Conservation (phyloP, 2,888 invertebrate genomes). For the Junonia oenone region DNA sequence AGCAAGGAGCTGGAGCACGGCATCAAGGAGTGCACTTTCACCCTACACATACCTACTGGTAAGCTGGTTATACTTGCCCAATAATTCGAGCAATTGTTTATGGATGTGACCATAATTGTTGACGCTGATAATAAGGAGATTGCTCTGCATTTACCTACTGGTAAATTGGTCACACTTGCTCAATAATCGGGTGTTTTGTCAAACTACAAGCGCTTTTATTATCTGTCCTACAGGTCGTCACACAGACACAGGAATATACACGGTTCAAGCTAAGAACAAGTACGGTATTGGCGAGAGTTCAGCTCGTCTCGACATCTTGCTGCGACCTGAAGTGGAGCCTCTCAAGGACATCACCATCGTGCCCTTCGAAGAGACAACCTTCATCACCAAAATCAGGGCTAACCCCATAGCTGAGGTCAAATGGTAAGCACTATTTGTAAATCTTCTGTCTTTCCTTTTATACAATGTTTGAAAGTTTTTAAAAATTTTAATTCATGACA, state of each 20-base stretch:
- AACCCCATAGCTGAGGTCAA: conserved; percentile 93
- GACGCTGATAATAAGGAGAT: too few relatives aligned
- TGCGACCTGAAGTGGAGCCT: conserved; percentile 88
- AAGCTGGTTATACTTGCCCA: too few relatives aligned
- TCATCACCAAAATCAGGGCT: conserved; percentile 90
- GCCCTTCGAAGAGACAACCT: conserved; percentile 88
- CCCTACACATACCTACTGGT: conserved; percentile 87
- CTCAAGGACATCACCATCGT: conserved; percentile 85
- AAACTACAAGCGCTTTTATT: too few relatives aligned
- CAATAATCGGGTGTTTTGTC: background rate
- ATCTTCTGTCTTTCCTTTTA: background rate
- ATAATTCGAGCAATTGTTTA: too few relatives aligned
- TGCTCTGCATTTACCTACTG: too few relatives aligned
- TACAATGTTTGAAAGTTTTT: too few relatives aligned
- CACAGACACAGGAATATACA: conserved; percentile 90
- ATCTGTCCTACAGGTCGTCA: conserved; percentile 76
- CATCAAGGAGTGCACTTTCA: conserved; percentile 89
- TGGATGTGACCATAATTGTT: too few relatives aligned
- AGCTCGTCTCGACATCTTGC: conserved; percentile 87
- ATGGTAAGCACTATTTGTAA: conserved; percentile 79
- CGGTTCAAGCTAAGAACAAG: conserved; percentile 88
- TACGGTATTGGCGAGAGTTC: conserved; percentile 87
- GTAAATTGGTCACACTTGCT: background rate
- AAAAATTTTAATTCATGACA: too few relatives aligned
- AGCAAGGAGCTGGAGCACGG: conserved; percentile 85